Percentiles rank a stretch among this genome's conserved stretches.
Conservation (phyloP, 2,888 invertebrate species). For the Oxycera nigricornis region DNA sequence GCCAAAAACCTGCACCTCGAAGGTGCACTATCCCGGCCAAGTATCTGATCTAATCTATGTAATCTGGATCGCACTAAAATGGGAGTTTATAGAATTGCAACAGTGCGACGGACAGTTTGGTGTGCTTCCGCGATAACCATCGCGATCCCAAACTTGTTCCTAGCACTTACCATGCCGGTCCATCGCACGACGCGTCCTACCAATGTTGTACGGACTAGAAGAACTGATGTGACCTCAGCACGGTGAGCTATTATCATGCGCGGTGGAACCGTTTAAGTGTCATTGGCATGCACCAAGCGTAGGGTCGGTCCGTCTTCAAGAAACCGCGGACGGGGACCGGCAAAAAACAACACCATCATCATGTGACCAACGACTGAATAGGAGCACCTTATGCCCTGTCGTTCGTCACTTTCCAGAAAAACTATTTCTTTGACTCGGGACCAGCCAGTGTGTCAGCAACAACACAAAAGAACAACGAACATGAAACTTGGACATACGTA, state of each 20-base stretch:
- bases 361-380: slow-evolving; percentile 22
- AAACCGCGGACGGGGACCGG: neutral
- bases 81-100: slow-evolving; percentile 31
- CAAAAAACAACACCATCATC: neutral
- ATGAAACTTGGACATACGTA: neutral
- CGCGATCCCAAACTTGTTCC: slow-evolving; percentile 20
- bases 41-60: neutral
- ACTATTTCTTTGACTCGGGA: neutral
- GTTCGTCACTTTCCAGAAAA: slow-evolving; percentile 44
- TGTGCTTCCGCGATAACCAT: slow-evolving; percentile 19
- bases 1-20: neutral
- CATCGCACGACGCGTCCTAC: too few species aligned
- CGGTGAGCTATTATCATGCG: slow-evolving; percentile 34
- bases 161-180: neutral
- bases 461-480: neutral
- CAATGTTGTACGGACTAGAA: slow-evolving; percentile 9
- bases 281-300: slow-evolving; percentile 52
- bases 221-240: slow-evolving; percentile 8
- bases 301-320: slow-evolving; percentile 49
- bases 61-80: neutral
- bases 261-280: slow-evolving; percentile 41
- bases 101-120: slow-evolving; percentile 10
- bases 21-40: neutral
- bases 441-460: neutral
- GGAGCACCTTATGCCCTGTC: slow-evolving; percentile 44